Percentiles rank a stretch among this genome's conserved stretches.
phyloP scores from a whole-genome alignment of 2,113 vertebrate species.

The Panthera tigris region DNA sequence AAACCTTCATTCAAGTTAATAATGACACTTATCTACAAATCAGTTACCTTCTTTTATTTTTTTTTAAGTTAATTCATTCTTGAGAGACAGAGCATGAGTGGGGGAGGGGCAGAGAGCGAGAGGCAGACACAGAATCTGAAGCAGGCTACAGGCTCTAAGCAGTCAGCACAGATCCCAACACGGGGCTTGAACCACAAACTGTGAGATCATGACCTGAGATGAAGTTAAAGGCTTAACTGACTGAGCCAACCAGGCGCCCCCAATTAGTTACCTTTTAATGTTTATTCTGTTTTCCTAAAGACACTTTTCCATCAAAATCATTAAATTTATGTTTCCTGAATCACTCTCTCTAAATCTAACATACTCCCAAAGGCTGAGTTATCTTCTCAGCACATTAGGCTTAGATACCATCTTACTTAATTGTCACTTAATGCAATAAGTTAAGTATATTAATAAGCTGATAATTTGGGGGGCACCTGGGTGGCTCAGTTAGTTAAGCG shows the following conservation, averaged over 20 bases:
- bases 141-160: no score
- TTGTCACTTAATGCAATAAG: constrained; percentile 30
- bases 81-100: no score
- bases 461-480: neutral
- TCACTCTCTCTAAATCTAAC: constrained; percentile 37
- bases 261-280: constrained; percentile 4
- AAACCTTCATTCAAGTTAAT: neutral
- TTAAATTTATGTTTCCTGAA: constrained; percentile 28
- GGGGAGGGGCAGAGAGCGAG: no score
- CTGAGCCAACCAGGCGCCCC: no score
- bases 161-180: no score
- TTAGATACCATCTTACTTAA: constrained; percentile 1
- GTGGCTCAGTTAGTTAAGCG: no score
- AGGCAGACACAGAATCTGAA: no score
- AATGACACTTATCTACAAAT: constrained; percentile 16
- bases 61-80: no score
- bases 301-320: constrained; percentile 28
- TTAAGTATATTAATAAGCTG: neutral
- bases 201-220: no score
- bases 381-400: neutral
- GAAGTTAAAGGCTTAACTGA: no score
- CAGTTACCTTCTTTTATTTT: neutral
- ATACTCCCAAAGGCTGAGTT: constrained; percentile 14
- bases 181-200: no score
- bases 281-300: constrained; percentile 14